Conservation (phyloP, 2,797 vertebrate genomes). For the Diceros bicornis region DNA sequence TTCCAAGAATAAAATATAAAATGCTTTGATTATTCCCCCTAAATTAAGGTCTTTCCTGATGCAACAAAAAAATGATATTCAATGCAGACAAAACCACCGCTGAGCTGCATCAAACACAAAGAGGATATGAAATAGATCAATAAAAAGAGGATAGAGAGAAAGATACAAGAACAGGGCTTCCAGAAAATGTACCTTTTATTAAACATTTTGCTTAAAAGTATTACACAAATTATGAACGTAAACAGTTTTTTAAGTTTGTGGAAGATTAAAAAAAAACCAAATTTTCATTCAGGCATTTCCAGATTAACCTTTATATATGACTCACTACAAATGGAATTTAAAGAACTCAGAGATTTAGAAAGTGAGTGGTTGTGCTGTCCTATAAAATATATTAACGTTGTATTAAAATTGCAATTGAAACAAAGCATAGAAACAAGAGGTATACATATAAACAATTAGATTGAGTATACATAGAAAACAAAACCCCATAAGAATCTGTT, state of each 20-base stretch:
- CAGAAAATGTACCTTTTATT: conserved; percentile 42
- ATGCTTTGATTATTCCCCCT: background rate
- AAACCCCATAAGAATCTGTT: conserved; percentile 5
- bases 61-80: conserved; percentile 52
- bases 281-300: conserved; percentile 15
- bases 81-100: background rate
- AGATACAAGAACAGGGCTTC: background rate
- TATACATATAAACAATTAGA: conserved; percentile 31
- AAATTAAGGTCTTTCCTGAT: conserved; percentile 34
- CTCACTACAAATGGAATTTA: conserved; percentile 37
- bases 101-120: conserved; percentile 15
- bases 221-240: background rate
- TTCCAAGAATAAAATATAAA: conserved; percentile 52
- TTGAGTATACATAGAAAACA: background rate
- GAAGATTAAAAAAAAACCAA: background rate
- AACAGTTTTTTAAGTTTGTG: background rate
- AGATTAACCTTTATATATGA: conserved; percentile 44
- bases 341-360: conserved; percentile 40
- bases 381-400: conserved; percentile 23
- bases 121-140: conserved; percentile 4
- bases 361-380: background rate
- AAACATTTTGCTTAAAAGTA: conserved; percentile 23
- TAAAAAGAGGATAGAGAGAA: background rate
- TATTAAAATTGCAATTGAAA: conserved; percentile 61
- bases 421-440: background rate